Conservation (phyloP, 2,113 vertebrate genomes). For the Terrapene triunguis region DNA sequence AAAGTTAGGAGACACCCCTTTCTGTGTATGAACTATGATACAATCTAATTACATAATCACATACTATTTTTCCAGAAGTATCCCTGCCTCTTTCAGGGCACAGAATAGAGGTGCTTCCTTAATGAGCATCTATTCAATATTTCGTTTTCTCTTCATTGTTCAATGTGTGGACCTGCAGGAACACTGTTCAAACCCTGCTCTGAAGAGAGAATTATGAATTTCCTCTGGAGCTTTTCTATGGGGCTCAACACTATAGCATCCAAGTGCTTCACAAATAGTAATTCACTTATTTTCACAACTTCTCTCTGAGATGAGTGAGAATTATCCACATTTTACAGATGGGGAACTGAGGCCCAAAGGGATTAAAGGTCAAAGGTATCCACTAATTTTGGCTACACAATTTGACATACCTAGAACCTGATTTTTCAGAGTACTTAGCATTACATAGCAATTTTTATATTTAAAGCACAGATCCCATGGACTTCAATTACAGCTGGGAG, state of each 20-base stretch:
- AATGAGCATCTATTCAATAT: background rate
- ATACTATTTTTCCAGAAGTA: background rate
- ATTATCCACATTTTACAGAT: too few relatives aligned
- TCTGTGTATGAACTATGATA: background rate
- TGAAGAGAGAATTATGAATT: slow-evolving; percentile 13
- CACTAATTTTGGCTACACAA: background rate
- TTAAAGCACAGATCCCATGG: slow-evolving; percentile 38
- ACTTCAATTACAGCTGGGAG: slow-evolving; percentile 24
- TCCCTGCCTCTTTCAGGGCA: background rate
- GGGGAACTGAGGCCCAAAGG: too few relatives aligned
- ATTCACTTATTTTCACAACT: too few relatives aligned
- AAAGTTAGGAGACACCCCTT: background rate
- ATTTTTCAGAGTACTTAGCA: slow-evolving; percentile 31
- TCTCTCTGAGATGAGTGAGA: too few relatives aligned
- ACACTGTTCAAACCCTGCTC: background rate
- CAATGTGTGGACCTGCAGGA: background rate
- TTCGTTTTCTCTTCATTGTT: background rate
- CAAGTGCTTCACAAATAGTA: too few relatives aligned
- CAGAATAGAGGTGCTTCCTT: background rate
- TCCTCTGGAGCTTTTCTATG: background rate
- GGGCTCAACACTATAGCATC: too few relatives aligned
- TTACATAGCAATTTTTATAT: slow-evolving; percentile 29
- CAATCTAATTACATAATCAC: background rate
- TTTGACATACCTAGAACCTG: slow-evolving; percentile 27
- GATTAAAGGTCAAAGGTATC: background rate